A percentile compares a stretch with the other conserved stretches of the same genome.
phyloP scores from a whole-genome alignment of 1,140 invertebrate species.

The Dinoponera quadriceps region DNA sequence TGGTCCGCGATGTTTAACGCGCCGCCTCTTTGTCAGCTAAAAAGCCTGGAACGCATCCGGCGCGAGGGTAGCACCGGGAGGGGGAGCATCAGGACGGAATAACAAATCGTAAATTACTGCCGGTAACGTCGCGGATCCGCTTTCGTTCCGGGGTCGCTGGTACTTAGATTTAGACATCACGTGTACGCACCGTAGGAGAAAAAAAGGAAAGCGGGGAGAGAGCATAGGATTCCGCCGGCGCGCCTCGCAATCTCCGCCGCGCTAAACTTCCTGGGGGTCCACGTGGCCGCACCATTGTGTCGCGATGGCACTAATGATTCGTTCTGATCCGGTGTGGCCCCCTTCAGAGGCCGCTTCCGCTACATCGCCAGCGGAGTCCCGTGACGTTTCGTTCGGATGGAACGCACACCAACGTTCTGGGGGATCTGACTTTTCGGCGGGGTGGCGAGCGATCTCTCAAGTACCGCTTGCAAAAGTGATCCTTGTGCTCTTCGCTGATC shows the following conservation, averaged over 20 bases:
- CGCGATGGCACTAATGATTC: slow-evolving; percentile 74
- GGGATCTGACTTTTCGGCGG: slow-evolving; percentile 34
- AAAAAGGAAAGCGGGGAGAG: slow-evolving; percentile 63
- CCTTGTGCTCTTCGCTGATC: background rate
- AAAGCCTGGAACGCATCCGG: slow-evolving; percentile 53
- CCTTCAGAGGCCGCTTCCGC: slow-evolving; percentile 48
- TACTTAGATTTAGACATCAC: slow-evolving; percentile 81
- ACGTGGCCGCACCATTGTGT: slow-evolving; percentile 72
- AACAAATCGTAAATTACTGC: slow-evolving; percentile 78
- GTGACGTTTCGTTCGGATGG: slow-evolving; percentile 34
- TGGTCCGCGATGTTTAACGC: background rate
- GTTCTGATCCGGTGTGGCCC: slow-evolving; percentile 70
- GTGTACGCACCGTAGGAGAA: slow-evolving; percentile 70
- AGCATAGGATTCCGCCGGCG: background rate
- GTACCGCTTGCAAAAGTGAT: background rate
- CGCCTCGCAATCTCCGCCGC: slow-evolving; percentile 45
- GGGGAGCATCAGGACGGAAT: slow-evolving; percentile 60
- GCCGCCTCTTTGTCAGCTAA: background rate
- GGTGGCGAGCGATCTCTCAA: slow-evolving; percentile 9
- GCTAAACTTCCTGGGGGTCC: slow-evolving; percentile 74
- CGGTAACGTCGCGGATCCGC: slow-evolving; percentile 69
- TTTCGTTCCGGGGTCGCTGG: slow-evolving; percentile 75
- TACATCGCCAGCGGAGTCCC: slow-evolving; percentile 25
- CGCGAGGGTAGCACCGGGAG: slow-evolving; percentile 34
- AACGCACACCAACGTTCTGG: slow-evolving; percentile 16